These are phyloP conservation scores for Mungos mungo DNA, from an alignment of 2,113 vertebrate species.

Conservation along the genomic window DNA sequence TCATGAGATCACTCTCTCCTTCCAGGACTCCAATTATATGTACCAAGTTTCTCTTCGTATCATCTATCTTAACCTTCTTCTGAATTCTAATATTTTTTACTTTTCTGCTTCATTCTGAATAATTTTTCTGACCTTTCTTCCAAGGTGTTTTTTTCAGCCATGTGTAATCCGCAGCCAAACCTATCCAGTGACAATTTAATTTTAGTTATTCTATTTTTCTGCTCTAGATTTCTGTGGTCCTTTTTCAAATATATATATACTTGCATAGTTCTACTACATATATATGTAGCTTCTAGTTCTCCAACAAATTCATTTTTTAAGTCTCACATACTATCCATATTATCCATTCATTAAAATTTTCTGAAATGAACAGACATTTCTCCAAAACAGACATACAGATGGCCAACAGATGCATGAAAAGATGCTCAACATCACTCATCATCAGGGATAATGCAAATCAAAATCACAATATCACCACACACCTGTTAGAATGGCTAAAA, in stretches of 20 bases:
- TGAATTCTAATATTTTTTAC: neutral
- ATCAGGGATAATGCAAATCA: neutral
- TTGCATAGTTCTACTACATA: neutral
- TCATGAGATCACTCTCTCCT: neutral
- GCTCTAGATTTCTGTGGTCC: neutral
- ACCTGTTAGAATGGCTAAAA: too few relatives aligned
- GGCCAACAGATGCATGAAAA: neutral
- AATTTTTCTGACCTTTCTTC: neutral
- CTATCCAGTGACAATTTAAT: neutral
- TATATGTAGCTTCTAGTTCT: neutral
- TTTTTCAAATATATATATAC: neutral
- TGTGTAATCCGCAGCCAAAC: neutral
- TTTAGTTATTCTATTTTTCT: neutral
- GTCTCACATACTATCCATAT: neutral
- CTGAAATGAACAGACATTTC: neutral
- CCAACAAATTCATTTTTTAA: slow-evolving; percentile 17
- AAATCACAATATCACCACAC: neutral
- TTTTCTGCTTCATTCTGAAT: neutral
- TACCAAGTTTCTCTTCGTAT: neutral
- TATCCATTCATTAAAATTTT: neutral
- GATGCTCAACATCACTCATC: neutral
- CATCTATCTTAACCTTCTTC: neutral
- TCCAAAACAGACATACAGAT: neutral
- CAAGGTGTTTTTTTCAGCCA: neutral
- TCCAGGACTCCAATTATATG: neutral